Base-by-base conservation (phyloP, 2,797 vertebrate species). In the Anguilla marmorata region DNA sequence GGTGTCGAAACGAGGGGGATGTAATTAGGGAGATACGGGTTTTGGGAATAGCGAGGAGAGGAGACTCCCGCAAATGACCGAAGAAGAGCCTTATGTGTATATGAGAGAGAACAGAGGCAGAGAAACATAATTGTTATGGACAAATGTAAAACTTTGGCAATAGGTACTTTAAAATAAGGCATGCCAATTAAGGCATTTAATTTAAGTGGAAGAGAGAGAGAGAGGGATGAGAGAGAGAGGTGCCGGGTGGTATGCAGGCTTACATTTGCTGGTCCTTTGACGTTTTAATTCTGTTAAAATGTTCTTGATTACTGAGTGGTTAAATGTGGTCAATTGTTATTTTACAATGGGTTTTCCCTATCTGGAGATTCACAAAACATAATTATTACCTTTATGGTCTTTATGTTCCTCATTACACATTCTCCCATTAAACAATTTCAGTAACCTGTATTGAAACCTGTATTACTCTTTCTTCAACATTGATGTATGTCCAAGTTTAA, bases 201-300 rank as follows among this genome's bases (percentile, higher is more conserved):
- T 37, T 50, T 41, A 8, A 41, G 11, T 9, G 45, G 6, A 4
- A 56, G n/a, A 24, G 50, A 37, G 50, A 85, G 50, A 56, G 50
- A 85, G 24, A 9, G 50, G n/a, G 50, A 50, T 3, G 41, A 83
- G 16, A 83, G 45, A 24, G 4, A 27, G 80, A 50, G 9, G 60
- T 63, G 60, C 19, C 24, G 16, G 19, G 63, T n/a, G n/a, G 63
- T 69, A 8, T 8, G 27, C 24, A n/a, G 63, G 24, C 63, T n/a
- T 69, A 6, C 63, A 69, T 69, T 69, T 69, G 9, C n/a, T 66
- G 63, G 24, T 2, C 63, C 24, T 69, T 69, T 69, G 63, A 69
- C 63, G 63, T 69, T 69, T 69, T 69, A 69, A 69, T 69, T 69
- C 63, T 69, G 63, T 7, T 69, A 27, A 69, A 69, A 66, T 66